Evolutionary conservation across 2,113 vertebrate species (phyloP), one percentile per base, ranked within the genome.

Genomic region (Bos javanicus): DNA sequence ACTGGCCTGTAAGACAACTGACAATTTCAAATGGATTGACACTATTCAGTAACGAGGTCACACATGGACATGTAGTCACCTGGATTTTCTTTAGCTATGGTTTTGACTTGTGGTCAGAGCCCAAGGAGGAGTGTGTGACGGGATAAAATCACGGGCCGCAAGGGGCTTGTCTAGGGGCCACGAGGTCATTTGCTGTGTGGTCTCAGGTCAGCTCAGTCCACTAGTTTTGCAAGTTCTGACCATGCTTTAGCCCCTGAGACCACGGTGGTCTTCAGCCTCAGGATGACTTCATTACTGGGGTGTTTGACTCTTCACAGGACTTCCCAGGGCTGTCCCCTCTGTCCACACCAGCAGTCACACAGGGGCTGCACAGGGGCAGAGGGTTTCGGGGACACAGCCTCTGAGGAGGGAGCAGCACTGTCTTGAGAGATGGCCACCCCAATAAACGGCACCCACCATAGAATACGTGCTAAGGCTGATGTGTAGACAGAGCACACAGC

Each of bases 401-500:
- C 6, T 0, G 3, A 56, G 81, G 21, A 43, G 64, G 64, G 13
- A 17, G 19, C 1, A 57, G 48, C 5, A 16, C 43, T 11, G 43
- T 54, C 54, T 21, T 7, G 50, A 48, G n/a, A 33, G 23, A 26
- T 0, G 4, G 9, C 13, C 30, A 11, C 13, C 23, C n/a, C 26
- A 9, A 0, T 6, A 6, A 28, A 2, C n/a, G 13, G 25, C 25
- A 23, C 54, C 60, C 33, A 54, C 5, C 13, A 0, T 0, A 13
- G 19, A 46, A 8, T 1, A 16, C 0, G 0, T 4, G 9, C 48
- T 28, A 12, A 11, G 74, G 28, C 39, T 4, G 16, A 30, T 0
- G 21, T 2, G 0, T 14, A 17, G 11, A 46, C 8, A 54, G 92
- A 33, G 39, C 19, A 33, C 46, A 46, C 21, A 2, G 28, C 4